phyloP scores from a whole-genome alignment of 2,797 vertebrate genomes.

The Schizopygopsis pylzovi region DNA sequence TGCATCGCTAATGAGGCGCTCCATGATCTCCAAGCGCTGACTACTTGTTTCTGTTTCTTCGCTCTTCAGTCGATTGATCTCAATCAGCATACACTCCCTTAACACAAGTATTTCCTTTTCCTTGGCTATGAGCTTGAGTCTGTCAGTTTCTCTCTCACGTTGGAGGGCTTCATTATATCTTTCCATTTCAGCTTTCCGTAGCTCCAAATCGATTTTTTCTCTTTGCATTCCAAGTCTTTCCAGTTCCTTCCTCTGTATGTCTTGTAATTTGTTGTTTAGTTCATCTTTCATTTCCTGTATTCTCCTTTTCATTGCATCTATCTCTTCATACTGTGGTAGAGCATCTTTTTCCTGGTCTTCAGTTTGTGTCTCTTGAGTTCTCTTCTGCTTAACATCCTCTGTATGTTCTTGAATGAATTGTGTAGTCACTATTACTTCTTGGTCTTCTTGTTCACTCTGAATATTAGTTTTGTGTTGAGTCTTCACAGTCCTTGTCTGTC shows the following conservation, averaged over 20 bases:
- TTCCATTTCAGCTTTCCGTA: slow-evolving; percentile 36
- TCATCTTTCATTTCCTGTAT: slow-evolving; percentile 52
- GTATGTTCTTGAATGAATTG: slow-evolving; percentile 11
- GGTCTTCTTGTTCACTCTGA: background rate
- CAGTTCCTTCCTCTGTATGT: slow-evolving; percentile 57
- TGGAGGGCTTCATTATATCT: slow-evolving; percentile 16
- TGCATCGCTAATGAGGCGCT: slow-evolving; percentile 37
- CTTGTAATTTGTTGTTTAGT: slow-evolving; percentile 51
- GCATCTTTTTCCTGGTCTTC: slow-evolving; percentile 16
- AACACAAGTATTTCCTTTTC: slow-evolving; percentile 61
- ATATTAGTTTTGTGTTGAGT: background rate
- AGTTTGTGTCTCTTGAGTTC: slow-evolving; percentile 32
- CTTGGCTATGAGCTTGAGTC: slow-evolving; percentile 49
- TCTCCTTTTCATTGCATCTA: slow-evolving; percentile 50
- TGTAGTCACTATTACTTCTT: background rate
- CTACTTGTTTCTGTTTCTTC: slow-evolving; percentile 34
- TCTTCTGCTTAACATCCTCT: background rate
- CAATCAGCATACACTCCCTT: slow-evolving; percentile 58
- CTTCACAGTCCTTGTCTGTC: slow-evolving; percentile 27
- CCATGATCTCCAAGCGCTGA: slow-evolving; percentile 47
- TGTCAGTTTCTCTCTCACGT: slow-evolving; percentile 34
- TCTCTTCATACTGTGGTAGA: slow-evolving; percentile 19
- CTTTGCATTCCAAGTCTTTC: slow-evolving; percentile 55
- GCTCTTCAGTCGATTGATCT: slow-evolving; percentile 49
- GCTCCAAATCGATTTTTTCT: slow-evolving; percentile 57